Conservation (phyloP, 2,888 invertebrate species). For the Volucella bombylans region DNA sequence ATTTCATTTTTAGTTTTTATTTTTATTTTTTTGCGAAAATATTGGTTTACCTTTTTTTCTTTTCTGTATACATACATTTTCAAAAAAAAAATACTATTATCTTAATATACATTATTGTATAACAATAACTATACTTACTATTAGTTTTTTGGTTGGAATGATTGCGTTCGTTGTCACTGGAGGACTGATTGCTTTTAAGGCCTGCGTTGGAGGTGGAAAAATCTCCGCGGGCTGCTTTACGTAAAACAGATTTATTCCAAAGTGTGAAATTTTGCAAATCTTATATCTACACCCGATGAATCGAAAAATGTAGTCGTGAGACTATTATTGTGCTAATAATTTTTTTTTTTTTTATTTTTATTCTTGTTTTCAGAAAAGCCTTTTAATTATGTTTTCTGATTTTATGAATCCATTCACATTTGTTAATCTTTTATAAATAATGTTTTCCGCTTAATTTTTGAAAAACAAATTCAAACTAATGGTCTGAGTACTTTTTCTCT, state of each 20-base stretch:
- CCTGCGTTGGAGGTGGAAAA: constrained; percentile 82
- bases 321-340: constrained; percentile 43
- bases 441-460: constrained; percentile 41
- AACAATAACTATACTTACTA: constrained; percentile 79
- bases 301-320: constrained; percentile 49
- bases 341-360: constrained; percentile 40
- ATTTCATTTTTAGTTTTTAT: constrained; percentile 1
- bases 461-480: constrained; percentile 44
- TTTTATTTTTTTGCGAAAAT: not conserved
- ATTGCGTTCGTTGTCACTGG: constrained; percentile 80
- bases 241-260: constrained; percentile 83
- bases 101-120: not conserved
- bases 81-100: not conserved
- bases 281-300: constrained; percentile 78
- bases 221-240: constrained; percentile 83
- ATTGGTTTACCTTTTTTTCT: not conserved
- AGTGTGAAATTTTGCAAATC: constrained; percentile 83
- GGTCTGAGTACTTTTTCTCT: constrained; percentile 33
- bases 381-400: constrained; percentile 7
- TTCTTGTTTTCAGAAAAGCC: constrained; percentile 19
- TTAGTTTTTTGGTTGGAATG: constrained; percentile 82
- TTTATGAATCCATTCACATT: constrained; percentile 31
- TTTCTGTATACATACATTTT: not conserved
- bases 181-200: constrained; percentile 82
- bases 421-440: constrained; percentile 29